These are phyloP conservation scores for Tragelaphus imberbis DNA, from an alignment of 2,113 vertebrate species.

Conservation along the genomic window DNA sequence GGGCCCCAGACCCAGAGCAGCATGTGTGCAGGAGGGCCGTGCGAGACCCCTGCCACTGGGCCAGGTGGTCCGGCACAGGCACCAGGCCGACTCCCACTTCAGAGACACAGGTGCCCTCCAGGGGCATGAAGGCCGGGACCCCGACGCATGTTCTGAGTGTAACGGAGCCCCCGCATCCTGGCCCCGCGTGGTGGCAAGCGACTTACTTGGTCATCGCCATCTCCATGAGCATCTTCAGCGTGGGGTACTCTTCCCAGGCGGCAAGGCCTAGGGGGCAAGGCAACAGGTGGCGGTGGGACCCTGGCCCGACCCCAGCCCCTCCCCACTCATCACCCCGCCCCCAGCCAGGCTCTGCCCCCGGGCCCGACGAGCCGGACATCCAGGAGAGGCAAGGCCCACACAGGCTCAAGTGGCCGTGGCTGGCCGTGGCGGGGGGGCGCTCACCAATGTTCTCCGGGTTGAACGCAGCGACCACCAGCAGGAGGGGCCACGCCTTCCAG, in stretches of 20 bases:
- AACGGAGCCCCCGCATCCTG: rapidly evolving
- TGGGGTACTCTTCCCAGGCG: conserved; percentile 97
- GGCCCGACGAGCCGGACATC: rapidly evolving
- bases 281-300: not conserved
- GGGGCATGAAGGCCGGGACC: not conserved
- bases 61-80: not conserved
- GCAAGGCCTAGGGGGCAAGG: conserved; percentile 83
- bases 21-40: rapidly evolving
- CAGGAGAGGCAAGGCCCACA: rapidly evolving
- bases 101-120: not conserved
- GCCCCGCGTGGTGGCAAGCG: not conserved
- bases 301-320: rapidly evolving
- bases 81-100: not conserved
- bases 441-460: conserved; percentile 98
- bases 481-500: conserved; percentile 97
- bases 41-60: rapidly evolving
- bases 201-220: conserved; percentile 99
- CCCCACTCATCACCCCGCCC: rapidly evolving
- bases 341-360: rapidly evolving
- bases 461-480: conserved; percentile 95
- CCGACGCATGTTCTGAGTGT: not conserved
- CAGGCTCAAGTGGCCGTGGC: rapidly evolving
- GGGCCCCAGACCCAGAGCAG: not conserved
- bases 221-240: conserved; percentile 99
- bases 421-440: not conserved